Evolutionary conservation across 2,113 vertebrate genomes (phyloP).

Genomic region (Gymnarchus niloticus): DNA sequence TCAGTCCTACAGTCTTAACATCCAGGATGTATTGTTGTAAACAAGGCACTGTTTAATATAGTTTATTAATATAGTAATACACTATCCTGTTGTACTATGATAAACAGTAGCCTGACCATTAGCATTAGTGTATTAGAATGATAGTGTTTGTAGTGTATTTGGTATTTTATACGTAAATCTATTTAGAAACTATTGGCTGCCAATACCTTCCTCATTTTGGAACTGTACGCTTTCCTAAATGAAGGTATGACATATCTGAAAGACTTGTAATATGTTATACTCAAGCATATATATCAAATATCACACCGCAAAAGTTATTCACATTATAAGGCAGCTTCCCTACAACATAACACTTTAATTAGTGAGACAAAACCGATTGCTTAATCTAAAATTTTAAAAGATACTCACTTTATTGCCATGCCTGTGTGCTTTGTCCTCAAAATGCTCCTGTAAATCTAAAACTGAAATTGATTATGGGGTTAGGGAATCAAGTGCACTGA

Average conservation of each 20-base stretch:
- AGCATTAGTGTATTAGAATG: too few relatives aligned
- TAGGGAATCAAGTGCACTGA: constrained; percentile 50
- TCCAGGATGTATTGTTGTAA: not conserved
- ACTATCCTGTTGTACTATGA: too few relatives aligned
- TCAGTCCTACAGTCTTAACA: not conserved
- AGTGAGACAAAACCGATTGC: not conserved
- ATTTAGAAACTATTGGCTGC: not conserved
- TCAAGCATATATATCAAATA: not conserved
- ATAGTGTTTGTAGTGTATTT: too few relatives aligned
- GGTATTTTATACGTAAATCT: not conserved
- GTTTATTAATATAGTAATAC: not conserved
- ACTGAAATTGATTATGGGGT: constrained; percentile 50
- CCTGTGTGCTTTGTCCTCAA: constrained; percentile 46
- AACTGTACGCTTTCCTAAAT: not conserved
- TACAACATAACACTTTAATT: constrained; percentile 1
- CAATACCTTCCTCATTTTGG: not conserved
- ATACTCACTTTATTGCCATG: constrained; percentile 74
- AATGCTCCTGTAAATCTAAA: constrained; percentile 50
- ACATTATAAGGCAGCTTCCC: too few relatives aligned
- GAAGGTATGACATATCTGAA: not conserved
- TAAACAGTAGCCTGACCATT: too few relatives aligned
- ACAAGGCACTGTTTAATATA: not conserved
- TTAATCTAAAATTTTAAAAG: constrained; percentile 48
- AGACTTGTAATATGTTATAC: not conserved
- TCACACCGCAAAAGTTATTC: not conserved